Conservation (phyloP, 2,797 vertebrate species). For the Petrocephalus sullivani region DNA sequence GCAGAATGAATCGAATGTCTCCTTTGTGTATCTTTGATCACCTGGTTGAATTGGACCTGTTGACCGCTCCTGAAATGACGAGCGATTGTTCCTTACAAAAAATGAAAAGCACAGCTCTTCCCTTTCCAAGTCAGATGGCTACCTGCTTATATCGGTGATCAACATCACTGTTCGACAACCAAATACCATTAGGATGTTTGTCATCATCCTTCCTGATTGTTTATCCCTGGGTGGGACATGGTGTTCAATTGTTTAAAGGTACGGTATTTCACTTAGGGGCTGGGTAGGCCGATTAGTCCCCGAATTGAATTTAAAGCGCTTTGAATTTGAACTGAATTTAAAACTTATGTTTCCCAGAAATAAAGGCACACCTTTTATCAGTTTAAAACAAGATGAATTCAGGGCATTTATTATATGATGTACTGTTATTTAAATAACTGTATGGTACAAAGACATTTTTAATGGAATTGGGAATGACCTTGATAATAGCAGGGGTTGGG, state of each 20-base stretch:
- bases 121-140: not conserved
- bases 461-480: not conserved
- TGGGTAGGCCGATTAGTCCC: not conserved
- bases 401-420: not conserved
- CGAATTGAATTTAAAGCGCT: not conserved
- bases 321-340: too few relatives aligned
- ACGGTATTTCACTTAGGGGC: not conserved
- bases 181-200: not conserved
- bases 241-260: not conserved
- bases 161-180: not conserved
- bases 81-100: not conserved
- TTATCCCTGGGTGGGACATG: not conserved
- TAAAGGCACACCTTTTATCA: not conserved
- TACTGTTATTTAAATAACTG: constrained; percentile 9
- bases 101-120: not conserved
- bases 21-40: not conserved
- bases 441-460: not conserved
- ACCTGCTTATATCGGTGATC: not conserved
- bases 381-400: not conserved
- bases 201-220: not conserved
- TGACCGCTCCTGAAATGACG: not conserved
- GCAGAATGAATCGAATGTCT: not conserved
- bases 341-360: not conserved
- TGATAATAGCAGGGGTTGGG: not conserved
- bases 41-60: not conserved